Conservation (phyloP, 2,113 vertebrate genomes). For the Austrofundulus limnaeus region DNA sequence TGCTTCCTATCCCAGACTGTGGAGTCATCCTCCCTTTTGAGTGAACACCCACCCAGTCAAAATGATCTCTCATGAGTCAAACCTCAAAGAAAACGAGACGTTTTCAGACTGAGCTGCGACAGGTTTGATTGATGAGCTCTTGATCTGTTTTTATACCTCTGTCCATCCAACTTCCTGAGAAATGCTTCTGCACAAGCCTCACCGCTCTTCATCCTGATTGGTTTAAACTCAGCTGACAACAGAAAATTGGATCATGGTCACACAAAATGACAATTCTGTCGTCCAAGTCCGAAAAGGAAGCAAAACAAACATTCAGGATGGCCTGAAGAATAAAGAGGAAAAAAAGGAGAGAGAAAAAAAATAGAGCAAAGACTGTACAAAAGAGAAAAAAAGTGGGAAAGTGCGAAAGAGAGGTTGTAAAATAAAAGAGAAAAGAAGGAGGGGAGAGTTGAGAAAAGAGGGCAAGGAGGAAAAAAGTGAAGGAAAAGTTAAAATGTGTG, state of each 20-base stretch:
- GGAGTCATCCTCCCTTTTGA: slow-evolving; percentile 46
- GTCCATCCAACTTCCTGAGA: slow-evolving; percentile 7
- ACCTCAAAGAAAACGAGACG: slow-evolving; percentile 17
- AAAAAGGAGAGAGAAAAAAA: slow-evolving; percentile 7
- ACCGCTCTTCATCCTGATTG: slow-evolving; percentile 20
- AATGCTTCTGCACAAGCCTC: slow-evolving; percentile 1
- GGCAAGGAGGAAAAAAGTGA: slow-evolving; percentile 20
- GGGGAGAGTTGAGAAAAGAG: slow-evolving; percentile 32
- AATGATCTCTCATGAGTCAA: slow-evolving; percentile 31
- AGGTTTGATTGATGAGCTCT: slow-evolving; percentile 17
- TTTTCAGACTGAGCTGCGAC: slow-evolving; percentile 17
- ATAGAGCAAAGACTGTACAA: background rate
- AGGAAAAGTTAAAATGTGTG: slow-evolving; percentile 60
- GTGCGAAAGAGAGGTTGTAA: slow-evolving; percentile 30
- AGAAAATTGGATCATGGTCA: slow-evolving; percentile 35
- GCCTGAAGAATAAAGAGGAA: background rate
- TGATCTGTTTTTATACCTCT: slow-evolving; percentile 9
- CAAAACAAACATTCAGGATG: slow-evolving; percentile 24
- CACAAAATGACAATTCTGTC: slow-evolving; percentile 47
- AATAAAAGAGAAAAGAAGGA: slow-evolving; percentile 21
- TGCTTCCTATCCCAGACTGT: slow-evolving; percentile 54
- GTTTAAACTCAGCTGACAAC: slow-evolving; percentile 34
- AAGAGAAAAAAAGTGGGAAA: slow-evolving; percentile 29
- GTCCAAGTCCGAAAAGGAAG: slow-evolving; percentile 56
- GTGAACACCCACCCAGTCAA: slow-evolving; percentile 33